These are phyloP conservation scores for Lycaena phlaeas DNA, from an alignment of 2,888 invertebrate genomes.

Conservation along the genomic window DNA sequence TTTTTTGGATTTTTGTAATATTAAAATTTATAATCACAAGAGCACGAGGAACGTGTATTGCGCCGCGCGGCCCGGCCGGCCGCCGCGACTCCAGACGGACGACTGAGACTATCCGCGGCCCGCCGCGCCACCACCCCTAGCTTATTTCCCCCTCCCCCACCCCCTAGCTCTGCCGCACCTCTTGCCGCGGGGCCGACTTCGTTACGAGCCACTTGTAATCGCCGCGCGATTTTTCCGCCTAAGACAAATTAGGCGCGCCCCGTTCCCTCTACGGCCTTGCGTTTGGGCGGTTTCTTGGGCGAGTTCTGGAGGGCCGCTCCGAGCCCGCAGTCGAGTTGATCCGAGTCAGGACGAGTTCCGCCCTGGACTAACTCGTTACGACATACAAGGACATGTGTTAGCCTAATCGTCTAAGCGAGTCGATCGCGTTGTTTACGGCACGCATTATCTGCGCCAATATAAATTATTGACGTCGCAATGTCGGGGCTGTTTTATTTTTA, in stretches of 20 bases:
- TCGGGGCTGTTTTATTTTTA: slow-evolving; percentile 67
- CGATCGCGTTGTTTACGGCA: slow-evolving; percentile 17
- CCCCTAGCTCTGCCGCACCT: slow-evolving; percentile 26
- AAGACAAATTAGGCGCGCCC: slow-evolving; percentile 71
- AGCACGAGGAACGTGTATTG: slow-evolving; percentile 72
- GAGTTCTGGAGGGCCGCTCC: slow-evolving; percentile 43
- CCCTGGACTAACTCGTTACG: neutral
- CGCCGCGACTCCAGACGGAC: slow-evolving; percentile 72
- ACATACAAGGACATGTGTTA: slow-evolving; percentile 11
- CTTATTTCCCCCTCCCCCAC: slow-evolving; percentile 25
- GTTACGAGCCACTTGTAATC: slow-evolving; percentile 73
- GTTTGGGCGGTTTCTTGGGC: slow-evolving; percentile 56
- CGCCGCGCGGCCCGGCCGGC: slow-evolving; percentile 70
- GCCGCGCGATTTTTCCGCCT: slow-evolving; percentile 71
- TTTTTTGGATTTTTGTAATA: slow-evolving; percentile 45
- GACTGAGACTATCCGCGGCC: slow-evolving; percentile 58
- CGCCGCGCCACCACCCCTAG: slow-evolving; percentile 36
- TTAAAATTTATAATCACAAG: slow-evolving; percentile 71
- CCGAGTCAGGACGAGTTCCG: neutral
- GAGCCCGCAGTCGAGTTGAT: neutral
- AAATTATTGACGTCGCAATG: slow-evolving; percentile 42
- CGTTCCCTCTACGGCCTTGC: slow-evolving; percentile 38
- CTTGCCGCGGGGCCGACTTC: slow-evolving; percentile 54
- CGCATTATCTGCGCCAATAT: slow-evolving; percentile 26
- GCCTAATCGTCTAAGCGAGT: slow-evolving; percentile 18